These are phyloP conservation scores for Autographa pulchrina DNA, from an alignment of 2,888 invertebrate species.

Conservation along the genomic window DNA sequence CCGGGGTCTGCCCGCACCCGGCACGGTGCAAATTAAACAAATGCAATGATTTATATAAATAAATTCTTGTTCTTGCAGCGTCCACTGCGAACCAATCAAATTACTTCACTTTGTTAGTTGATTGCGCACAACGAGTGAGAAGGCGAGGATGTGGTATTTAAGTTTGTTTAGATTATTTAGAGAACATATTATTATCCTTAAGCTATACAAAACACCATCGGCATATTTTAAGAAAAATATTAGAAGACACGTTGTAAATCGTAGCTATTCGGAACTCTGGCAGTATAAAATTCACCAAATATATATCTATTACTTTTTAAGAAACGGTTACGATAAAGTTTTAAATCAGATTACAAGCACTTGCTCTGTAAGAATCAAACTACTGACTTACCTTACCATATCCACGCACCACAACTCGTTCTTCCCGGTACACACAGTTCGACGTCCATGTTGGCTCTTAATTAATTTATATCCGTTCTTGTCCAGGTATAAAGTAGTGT, in stretches of 20 bases:
- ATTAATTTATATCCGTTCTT: constrained; percentile 74
- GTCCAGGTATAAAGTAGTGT: constrained; percentile 60
- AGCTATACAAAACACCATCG: no score
- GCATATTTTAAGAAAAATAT: no score
- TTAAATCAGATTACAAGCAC: no score
- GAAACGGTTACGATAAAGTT: no score
- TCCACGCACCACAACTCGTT: constrained; percentile 22
- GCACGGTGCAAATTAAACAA: constrained; percentile 55
- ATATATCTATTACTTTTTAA: no score
- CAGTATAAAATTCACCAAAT: no score
- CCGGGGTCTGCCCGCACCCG: background rate
- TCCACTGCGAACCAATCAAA: constrained; percentile 73
- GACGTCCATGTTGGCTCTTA: constrained; percentile 68
- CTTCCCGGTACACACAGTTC: constrained; percentile 50
- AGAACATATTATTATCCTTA: background rate
- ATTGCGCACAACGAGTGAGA: constrained; percentile 63
- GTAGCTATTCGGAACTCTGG: no score
- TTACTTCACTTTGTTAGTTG: constrained; percentile 81
- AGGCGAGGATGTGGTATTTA: constrained; percentile 23
- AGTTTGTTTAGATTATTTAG: background rate
- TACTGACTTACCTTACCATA: background rate
- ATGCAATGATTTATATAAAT: constrained; percentile 76
- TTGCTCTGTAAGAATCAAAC: no score
- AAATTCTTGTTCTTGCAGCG: constrained; percentile 73
- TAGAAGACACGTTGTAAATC: no score